These are phyloP conservation scores for Eublepharis macularius DNA, from an alignment of 2,113 vertebrate genomes.

Conservation along the genomic window DNA sequence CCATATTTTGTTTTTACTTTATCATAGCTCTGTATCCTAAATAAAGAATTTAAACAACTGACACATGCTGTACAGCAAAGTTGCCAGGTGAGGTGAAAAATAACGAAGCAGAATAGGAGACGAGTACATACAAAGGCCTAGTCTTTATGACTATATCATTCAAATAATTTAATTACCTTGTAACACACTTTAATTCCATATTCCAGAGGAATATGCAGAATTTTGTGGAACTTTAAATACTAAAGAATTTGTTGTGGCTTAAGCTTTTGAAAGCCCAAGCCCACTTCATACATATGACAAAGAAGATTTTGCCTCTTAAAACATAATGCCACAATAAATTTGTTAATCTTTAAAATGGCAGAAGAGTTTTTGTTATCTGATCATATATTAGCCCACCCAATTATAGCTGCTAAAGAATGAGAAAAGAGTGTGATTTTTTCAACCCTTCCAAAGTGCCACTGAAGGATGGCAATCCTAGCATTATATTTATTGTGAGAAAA, in stretches of 20 bases:
- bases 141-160: background rate
- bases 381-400: background rate
- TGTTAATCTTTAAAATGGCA: no score
- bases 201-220: no score
- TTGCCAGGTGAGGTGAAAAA: background rate
- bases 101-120: background rate
- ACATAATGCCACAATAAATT: no score
- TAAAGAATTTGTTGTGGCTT: no score
- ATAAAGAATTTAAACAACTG: background rate
- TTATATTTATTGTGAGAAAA: background rate
- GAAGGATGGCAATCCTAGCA: background rate
- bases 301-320: no score
- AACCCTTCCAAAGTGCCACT: background rate
- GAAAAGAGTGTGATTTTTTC: background rate
- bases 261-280: no score
- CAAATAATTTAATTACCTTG: background rate
- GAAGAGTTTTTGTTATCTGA: no score
- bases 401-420: background rate
- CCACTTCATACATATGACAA: no score
- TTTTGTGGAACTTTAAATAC: no score
- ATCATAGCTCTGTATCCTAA: background rate
- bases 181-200: background rate
- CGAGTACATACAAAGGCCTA: background rate
- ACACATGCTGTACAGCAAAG: background rate
- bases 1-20: background rate